Base-by-base conservation (phyloP, 2,797 vertebrate genomes). In the Rousettus madagascariensis region DNA sequence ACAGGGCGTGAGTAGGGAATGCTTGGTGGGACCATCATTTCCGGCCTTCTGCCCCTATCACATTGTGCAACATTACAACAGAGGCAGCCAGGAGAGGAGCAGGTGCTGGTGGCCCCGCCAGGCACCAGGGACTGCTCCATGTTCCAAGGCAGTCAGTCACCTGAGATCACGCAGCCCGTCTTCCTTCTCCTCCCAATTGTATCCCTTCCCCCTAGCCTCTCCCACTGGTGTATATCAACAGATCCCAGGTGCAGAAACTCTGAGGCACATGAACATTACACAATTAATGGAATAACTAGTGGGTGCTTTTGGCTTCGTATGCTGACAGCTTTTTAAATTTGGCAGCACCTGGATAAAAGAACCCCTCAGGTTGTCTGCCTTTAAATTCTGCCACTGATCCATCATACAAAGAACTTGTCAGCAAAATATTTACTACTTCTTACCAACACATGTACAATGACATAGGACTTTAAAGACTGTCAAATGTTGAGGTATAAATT, bases 381-480 rank as follows among this genome's bases (percentile, higher is more conserved):
- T 91, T 65, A 93, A 96, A 95, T 43, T 65, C 72, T 91, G 69
- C 46, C 66, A 77, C 38, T 28, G 46, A 95, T 36, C 65, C 69
- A 92, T 79, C 82, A 80, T 53, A 96, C 83, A 92, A 89, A 86
- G 51, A 82, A 91, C 65, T 46, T 43, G n/a, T 95, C 82, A 95
- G 88, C 92, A 95, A 97, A 96, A 90, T 82, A 95, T 90, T 94
- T 92, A 93, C 36, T 61, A 24, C 79, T 63, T 90, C 92, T 88
- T 86, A 86, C 84, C 77, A 94, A 86, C 72, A 95, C 57, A 63
- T 12, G 49, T 38, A 55, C 20, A 20, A 55, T 88, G 85, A 95
- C 85, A 92, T 1, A 55, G 57, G 72, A 95, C 78, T 90, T 93
- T 89, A 65, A 85, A 96, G 94, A 69, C 16, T 78, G 68, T 61